Percentiles rank a stretch among this genome's conserved stretches.
phyloP scores from a whole-genome alignment of 1,140 invertebrate species.

The Oscheius sp. region DNA sequence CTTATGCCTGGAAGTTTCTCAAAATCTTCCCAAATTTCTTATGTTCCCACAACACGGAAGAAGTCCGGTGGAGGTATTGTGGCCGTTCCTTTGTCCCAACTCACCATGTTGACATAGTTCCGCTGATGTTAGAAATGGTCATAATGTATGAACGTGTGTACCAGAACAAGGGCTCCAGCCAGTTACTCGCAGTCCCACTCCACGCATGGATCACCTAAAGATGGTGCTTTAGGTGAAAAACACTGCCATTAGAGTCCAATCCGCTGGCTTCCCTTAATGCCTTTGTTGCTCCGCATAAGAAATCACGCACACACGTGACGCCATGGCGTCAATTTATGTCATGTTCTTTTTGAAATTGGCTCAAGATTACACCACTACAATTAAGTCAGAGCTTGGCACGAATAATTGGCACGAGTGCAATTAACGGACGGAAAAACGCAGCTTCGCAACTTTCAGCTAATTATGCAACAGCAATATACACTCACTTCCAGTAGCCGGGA shows the following conservation, averaged over 20 bases:
- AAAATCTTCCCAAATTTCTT: too few species aligned
- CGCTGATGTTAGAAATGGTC: slow-evolving; percentile 55
- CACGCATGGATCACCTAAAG: slow-evolving; percentile 57
- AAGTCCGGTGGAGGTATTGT: too few species aligned
- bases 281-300: too few species aligned
- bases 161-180: slow-evolving; percentile 55
- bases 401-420: not conserved
- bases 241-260: not conserved
- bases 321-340: not conserved
- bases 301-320: not conserved
- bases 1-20: too few species aligned
- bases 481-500: slow-evolving; percentile 48
- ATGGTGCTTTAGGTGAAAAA: not conserved
- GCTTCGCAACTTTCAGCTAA: not conserved
- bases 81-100: too few species aligned
- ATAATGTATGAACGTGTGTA: slow-evolving; percentile 53
- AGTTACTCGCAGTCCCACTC: slow-evolving; percentile 16
- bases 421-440: not conserved
- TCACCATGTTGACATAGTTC: slow-evolving; percentile 57
- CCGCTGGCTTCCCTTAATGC: too few species aligned
- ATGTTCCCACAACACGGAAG: too few species aligned
- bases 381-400: not conserved
- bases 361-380: not conserved
- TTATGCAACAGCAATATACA: not conserved
- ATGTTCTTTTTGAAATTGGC: not conserved